Evolutionary conservation across 2,797 vertebrate genomes (phyloP).

Genomic region (Pseudomugil tenellus): DNA sequence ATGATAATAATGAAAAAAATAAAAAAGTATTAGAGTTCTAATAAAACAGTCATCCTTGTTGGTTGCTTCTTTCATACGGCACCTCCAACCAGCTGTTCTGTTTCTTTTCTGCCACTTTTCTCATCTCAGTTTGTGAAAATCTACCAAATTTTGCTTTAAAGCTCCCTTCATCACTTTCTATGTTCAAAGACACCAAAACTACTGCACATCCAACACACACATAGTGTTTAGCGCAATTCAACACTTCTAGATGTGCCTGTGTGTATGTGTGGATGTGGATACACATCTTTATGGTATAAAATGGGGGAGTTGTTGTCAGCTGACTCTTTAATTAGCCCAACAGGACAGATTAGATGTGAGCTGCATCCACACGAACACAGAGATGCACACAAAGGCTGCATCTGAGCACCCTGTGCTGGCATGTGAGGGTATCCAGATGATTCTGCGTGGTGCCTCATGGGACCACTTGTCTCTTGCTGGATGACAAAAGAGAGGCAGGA

Average conservation of each 20-base stretch:
- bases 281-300: slow-evolving; percentile 3
- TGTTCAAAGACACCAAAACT: not conserved
- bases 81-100: not conserved
- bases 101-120: not conserved
- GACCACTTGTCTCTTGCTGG: slow-evolving; percentile 33
- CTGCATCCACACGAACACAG: slow-evolving; percentile 10
- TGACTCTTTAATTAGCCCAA: slow-evolving; percentile 61
- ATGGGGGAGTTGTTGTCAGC: slow-evolving; percentile 33
- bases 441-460: slow-evolving; percentile 27
- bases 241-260: slow-evolving; percentile 11
- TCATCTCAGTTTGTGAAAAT: not conserved
- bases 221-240: slow-evolving; percentile 4
- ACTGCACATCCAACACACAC: not conserved
- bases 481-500: slow-evolving; percentile 45
- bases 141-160: not conserved
- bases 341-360: slow-evolving; percentile 56
- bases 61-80: no score
- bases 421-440: slow-evolving; percentile 29
- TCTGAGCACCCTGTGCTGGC: slow-evolving; percentile 22
- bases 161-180: not conserved
- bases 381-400: slow-evolving; percentile 1
- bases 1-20: no score
- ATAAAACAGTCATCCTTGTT: no score
- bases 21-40: no score
- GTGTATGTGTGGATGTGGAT: not conserved